phyloP scores from a whole-genome alignment of 30 jellyfish, hydroid and myxozoan genomes.

The Cassiopea andromeda region DNA sequence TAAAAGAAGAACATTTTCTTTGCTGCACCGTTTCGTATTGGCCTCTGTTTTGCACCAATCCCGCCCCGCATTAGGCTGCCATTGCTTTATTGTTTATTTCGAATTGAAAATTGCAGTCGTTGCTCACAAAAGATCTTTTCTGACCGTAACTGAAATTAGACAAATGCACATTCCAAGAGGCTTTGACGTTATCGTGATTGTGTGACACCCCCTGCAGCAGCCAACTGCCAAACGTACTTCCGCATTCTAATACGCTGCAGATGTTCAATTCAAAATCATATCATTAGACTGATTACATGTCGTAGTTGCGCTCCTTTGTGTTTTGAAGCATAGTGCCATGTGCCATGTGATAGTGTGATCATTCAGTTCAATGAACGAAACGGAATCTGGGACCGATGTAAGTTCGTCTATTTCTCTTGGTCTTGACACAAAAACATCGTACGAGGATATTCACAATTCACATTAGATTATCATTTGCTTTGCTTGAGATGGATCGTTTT shows the following conservation, averaged over 20 bases:
- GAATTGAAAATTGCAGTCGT: neutral
- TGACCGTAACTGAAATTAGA: neutral
- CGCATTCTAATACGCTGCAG: neutral
- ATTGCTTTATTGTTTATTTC: neutral
- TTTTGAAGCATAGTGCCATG: constrained; percentile 15
- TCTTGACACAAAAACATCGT: neutral
- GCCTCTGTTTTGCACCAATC: neutral
- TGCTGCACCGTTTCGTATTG: neutral
- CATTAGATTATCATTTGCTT: constrained; percentile 14
- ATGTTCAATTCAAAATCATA: neutral
- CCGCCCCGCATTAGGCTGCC: neutral
- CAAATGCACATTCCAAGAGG: neutral
- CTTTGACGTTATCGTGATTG: neutral
- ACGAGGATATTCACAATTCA: constrained; percentile 7
- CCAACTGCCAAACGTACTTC: neutral
- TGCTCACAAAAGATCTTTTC: neutral
- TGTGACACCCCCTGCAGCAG: neutral
- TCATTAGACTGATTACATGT: constrained; percentile 2
- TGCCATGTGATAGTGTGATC: neutral
- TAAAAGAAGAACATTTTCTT: neutral
- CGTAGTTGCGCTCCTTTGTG: constrained; percentile 21
- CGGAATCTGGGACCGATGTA: neutral
- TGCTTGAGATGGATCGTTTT: neutral
- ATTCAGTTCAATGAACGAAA: neutral
- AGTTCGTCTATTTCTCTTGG: neutral